Base-by-base conservation (phyloP, 2,797 vertebrate species). In the Sebastiscus tertius region DNA sequence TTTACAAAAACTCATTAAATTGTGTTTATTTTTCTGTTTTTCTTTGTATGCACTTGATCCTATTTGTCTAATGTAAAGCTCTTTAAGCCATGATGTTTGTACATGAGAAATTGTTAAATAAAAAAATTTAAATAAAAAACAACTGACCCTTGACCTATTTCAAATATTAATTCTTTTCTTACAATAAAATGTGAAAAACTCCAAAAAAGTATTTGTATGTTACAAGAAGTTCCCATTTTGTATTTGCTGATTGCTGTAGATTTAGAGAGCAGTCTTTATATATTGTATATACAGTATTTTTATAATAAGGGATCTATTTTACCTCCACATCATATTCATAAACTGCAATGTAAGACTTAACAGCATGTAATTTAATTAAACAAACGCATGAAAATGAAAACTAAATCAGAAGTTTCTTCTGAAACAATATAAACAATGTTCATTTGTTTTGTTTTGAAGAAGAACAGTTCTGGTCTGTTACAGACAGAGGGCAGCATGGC, bases 401-500 rank as follows among this genome's bases (percentile, higher is more conserved):
- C 16, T 31, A 34, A 63, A 34, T n/a, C 20, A 24, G 31, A 29
- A 20, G 5, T 9, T n/a, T 80, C 2, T 22, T 31, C 5, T 36
- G 5, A 62, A 69, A 54, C n/a, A 12, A 29, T 8, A 26, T 26
- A 1, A 49, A 59, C 49, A 66, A 18, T 29, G 10, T 31, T 26
- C 0, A 77, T 65, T 67, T 64, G 33, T 78, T 42, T 72, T 18
- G 8, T 6, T 10, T 58, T 61, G 36, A 6, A 81, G 27, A 54
- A 52, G 27, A 62, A 16, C 59, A 60, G 22, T 76, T 78, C 69
- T 72, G 24, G 3, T 77, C 20, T 14, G 59, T 68, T 70, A 70
- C 86, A 89, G 91, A 80, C 86, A 96, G 95, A 88, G 92, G 95
- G 95, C 95, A 95, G 94, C 91, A 92, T 92, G 78, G 63, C 75